A percentile compares a stretch with the other conserved stretches of the same genome.
Conservation (phyloP, 2,888 invertebrate species). For the Abscondita cerata region DNA sequence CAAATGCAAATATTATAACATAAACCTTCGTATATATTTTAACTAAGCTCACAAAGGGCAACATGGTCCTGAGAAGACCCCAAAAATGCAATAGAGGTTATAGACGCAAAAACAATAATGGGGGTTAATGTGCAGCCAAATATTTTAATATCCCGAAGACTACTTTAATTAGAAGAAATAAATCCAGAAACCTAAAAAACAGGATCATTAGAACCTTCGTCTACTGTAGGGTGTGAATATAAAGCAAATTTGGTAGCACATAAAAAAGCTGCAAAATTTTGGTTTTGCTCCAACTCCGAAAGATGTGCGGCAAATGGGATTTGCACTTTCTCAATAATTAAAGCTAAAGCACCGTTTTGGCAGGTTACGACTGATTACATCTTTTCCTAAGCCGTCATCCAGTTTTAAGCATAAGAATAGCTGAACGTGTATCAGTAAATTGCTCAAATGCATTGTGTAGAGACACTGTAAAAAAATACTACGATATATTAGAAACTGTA, state of each 20-base stretch:
- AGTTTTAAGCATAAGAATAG: too few relatives aligned
- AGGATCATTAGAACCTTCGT: not conserved
- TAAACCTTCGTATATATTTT: too few relatives aligned
- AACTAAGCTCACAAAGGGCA: too few relatives aligned
- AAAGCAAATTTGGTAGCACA: conserved; percentile 6
- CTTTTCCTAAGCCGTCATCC: too few relatives aligned
- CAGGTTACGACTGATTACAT: conserved; percentile 44
- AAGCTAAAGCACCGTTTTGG: conserved; percentile 22
- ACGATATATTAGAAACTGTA: too few relatives aligned
- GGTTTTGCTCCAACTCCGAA: conserved; percentile 33
- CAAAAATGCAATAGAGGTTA: not conserved
- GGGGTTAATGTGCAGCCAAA: not conserved
- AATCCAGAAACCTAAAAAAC: not conserved
- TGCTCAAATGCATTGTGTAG: too few relatives aligned
- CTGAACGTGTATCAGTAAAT: too few relatives aligned
- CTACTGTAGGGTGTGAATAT: not conserved
- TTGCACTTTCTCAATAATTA: conserved; percentile 1
- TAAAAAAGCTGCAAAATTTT: conserved; percentile 19
- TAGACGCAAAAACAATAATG: not conserved
- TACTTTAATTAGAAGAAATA: not conserved
- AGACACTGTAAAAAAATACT: conserved; percentile 38
- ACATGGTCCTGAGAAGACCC: not conserved
- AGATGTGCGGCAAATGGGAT: conserved; percentile 33
- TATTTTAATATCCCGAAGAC: conserved; percentile 1
- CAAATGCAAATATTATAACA: too few relatives aligned